Conservation (phyloP, 1,140 invertebrate species). For the Phenacoccus solenopsis region DNA sequence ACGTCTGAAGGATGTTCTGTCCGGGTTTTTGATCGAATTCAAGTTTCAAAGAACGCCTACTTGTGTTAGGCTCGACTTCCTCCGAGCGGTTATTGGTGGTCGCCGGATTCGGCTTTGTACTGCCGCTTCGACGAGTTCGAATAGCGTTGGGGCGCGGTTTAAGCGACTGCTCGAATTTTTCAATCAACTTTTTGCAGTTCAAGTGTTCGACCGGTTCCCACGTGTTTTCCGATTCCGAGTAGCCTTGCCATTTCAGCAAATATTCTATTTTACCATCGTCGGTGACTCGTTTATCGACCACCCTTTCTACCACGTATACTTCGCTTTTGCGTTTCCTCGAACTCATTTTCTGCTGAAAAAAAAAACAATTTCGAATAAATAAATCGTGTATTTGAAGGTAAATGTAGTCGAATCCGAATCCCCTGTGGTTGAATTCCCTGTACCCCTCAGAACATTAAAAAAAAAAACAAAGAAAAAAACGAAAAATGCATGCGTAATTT, state of each 20-base stretch:
- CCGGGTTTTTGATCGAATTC: background rate
- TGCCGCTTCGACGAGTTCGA: background rate
- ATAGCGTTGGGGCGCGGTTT: too few species aligned
- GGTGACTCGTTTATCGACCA: slow-evolving; percentile 64
- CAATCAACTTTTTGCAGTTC: slow-evolving; percentile 56
- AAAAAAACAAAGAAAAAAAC: too few species aligned
- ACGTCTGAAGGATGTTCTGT: background rate
- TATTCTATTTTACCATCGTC: slow-evolving; percentile 56
- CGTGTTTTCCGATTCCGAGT: slow-evolving; percentile 42
- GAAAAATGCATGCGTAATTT: too few species aligned
- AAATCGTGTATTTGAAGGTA: too few species aligned
- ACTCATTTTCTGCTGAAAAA: too few species aligned
- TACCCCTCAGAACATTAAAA: too few species aligned
- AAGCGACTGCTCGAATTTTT: background rate
- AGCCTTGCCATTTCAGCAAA: slow-evolving; percentile 48
- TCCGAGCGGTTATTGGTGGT: background rate
- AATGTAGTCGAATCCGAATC: too few species aligned
- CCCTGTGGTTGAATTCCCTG: too few species aligned
- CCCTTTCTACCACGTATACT: slow-evolving; percentile 82
- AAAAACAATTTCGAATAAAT: too few species aligned
- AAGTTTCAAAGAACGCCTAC: background rate
- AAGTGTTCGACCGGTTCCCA: slow-evolving; percentile 58
- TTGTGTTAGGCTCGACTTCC: background rate
- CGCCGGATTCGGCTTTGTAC: background rate
- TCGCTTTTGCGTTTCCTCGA: slow-evolving; percentile 34